Conservation (phyloP, 2,113 vertebrate genomes). For the Prinia subflava region DNA sequence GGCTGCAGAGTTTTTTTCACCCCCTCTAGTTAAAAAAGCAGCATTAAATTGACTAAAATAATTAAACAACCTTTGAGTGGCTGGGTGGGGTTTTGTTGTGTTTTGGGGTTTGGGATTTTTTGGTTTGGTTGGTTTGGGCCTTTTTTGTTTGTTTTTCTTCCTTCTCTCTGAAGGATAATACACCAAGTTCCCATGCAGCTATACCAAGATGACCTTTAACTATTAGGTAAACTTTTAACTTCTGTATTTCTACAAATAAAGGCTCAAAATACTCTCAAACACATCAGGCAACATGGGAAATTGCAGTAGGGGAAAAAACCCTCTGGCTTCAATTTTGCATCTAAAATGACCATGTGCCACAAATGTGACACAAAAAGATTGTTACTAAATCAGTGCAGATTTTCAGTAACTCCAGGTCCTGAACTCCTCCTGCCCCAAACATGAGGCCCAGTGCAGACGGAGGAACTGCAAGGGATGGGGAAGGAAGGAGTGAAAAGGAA, state of each 20-base stretch:
- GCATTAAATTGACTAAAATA: background rate
- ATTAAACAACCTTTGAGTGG: background rate
- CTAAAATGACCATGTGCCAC: background rate
- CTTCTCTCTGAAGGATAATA: background rate
- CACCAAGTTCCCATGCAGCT: background rate
- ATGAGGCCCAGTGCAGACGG: background rate
- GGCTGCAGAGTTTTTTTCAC: accelerated
- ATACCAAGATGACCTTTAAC: background rate
- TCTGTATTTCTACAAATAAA: background rate
- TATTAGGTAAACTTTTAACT: slow-evolving; percentile 10
- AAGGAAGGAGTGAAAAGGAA: background rate
- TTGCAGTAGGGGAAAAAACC: background rate
- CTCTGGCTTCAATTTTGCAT: background rate
- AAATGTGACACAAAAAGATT: accelerated
- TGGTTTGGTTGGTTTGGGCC: background rate
- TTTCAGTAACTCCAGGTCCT: background rate
- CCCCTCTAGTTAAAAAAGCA: background rate
- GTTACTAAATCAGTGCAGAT: background rate
- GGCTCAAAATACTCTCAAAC: background rate
- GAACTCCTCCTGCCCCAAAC: background rate
- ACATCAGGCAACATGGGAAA: background rate
- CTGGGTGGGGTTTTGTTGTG: background rate
- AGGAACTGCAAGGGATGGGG: background rate
- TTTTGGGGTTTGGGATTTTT: background rate
- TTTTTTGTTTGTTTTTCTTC: background rate